Evolutionary conservation across 2,888 invertebrate genomes (phyloP), one percentile per base, ranked within the genome.

Genomic region (Xestia c-nigrum): DNA sequence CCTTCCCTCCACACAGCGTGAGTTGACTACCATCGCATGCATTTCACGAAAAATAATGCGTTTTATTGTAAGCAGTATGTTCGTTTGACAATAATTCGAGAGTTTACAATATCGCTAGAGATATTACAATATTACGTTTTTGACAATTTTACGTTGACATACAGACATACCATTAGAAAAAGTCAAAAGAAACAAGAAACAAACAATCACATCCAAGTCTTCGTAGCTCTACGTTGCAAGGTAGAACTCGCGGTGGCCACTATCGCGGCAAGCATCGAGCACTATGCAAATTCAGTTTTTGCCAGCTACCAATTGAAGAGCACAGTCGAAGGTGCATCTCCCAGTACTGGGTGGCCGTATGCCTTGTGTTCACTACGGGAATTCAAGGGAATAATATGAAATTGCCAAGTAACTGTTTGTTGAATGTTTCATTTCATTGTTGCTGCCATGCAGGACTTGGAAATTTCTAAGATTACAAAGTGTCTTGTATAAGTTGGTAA

Each of bases 201-300:
- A 67, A 55, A 68, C 14, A 63, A 69, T 61, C 86, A 88, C 91
- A 90, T 94, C 93, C 92, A 91, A 67, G 52, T 21, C 43, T 92
- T 93, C 86, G 84, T 90, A 88, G 82, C 81, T 90, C 85, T 76
- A 66, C 80, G 85, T 78, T 80, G 83, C 87, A 88, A 68, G 73
- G 76, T 61, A 78, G 80, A 87, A 84, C 89, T 86, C 92, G 89
- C 92, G 92, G 94, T 91, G 93, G 93, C 91, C 94, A 90, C 92
- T 96, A 96, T 96, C 96, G 90, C 91, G 86, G 89, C 91, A 90
- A 90, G 90, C 93, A 96, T 96, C 96, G 93, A 91, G 91, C 91
- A 89, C 94, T 95, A 96, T 96, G 96, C 96, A 96, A 96, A 96
- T 96, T 94, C 94, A 95, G 94, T 96, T 96, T 96, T 96, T 96